Evolutionary conservation across 2,797 vertebrate species (phyloP).

Genomic region (Aeoliscus strigatus): DNA sequence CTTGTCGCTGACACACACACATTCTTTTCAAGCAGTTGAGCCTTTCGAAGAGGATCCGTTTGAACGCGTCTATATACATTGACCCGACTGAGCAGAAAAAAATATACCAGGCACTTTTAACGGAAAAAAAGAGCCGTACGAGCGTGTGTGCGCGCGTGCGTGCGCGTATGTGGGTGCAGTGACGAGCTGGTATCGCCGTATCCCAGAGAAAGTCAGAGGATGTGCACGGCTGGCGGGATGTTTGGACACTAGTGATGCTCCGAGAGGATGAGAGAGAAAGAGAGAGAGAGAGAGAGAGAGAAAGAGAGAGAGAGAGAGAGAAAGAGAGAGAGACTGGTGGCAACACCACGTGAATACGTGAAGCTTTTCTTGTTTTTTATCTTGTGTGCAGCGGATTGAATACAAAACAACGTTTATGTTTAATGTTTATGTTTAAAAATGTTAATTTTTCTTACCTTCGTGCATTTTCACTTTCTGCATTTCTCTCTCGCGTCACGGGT

Average conservation of each 20-base stretch:
- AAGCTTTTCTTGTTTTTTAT: too few relatives aligned
- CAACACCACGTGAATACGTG: too few relatives aligned
- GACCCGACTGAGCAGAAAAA: constrained; percentile 52
- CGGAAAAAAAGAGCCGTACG: neutral
- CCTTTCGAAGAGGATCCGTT: constrained; percentile 79
- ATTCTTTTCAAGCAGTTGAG: constrained; percentile 81
- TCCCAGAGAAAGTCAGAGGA: constrained; percentile 62
- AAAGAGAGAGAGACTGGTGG: constrained; percentile 4
- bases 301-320: constrained; percentile 13
- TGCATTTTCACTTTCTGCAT: too few relatives aligned
- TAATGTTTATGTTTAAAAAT: too few relatives aligned
- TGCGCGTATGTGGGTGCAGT: constrained; percentile 20
- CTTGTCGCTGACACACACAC: constrained; percentile 81
- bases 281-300: constrained; percentile 27
- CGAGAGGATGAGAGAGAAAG: constrained; percentile 54
- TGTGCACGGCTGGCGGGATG: constrained; percentile 68
- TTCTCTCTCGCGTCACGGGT: too few relatives aligned
- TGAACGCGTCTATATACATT: constrained; percentile 85
- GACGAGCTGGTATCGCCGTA: constrained; percentile 30
- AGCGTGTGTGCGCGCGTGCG: constrained; percentile 5
- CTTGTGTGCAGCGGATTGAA: too few relatives aligned
- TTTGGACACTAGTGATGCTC: constrained; percentile 73
- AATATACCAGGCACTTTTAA: constrained; percentile 22
- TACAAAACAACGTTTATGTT: too few relatives aligned
- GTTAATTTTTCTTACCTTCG: too few relatives aligned